Conservation (phyloP, 2,888 invertebrate genomes). For the Temnothorax unifasciatus region DNA sequence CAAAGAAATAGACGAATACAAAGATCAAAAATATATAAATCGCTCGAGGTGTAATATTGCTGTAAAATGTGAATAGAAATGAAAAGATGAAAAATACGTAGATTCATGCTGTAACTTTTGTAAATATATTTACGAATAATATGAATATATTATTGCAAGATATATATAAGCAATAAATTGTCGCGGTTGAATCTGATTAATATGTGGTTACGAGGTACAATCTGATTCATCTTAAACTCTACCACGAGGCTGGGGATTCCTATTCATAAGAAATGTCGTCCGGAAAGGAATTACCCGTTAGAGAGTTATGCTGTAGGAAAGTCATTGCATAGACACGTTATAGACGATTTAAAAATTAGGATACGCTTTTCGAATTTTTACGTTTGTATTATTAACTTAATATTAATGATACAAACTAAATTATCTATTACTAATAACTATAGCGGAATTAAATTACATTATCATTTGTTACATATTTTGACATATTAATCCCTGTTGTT, state of each 20-base stretch:
- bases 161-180: not conserved
- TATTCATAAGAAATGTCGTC: not conserved
- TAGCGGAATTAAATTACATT: not conserved
- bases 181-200: not conserved
- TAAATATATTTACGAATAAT: not conserved
- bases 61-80: not conserved
- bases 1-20: not conserved
- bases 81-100: not conserved
- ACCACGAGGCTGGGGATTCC: not conserved
- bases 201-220: not conserved
- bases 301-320: not conserved
- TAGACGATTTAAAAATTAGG: not conserved
- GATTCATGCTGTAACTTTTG: not conserved
- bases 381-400: constrained; percentile 7
- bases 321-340: not conserved
- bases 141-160: not conserved
- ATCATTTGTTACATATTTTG: not conserved
- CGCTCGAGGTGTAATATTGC: not conserved
- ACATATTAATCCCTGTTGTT: not conserved
- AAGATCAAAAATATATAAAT: not conserved
- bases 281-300: not conserved
- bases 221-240: not conserved
- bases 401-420: not conserved
- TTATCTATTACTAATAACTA: not conserved
- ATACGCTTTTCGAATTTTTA: not conserved